Conservation (phyloP, 2,797 vertebrate species). For the Enteromius anoplus region DNA sequence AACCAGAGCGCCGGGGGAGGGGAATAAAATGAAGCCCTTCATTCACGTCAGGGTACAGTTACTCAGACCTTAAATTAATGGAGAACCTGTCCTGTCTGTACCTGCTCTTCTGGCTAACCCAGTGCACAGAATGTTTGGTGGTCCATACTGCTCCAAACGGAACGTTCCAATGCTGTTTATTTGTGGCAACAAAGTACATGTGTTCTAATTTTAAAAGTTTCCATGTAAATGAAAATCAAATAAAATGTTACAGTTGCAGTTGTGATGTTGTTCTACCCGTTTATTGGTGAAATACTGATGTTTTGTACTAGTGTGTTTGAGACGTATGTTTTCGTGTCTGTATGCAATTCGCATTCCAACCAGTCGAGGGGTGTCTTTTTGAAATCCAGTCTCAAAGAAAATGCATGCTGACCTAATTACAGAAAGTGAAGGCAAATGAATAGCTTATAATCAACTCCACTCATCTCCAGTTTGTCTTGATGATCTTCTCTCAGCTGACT, state of each 20-base stretch:
- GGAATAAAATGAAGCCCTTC: constrained; percentile 33
- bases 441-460: constrained; percentile 54
- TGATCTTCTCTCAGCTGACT: constrained; percentile 43
- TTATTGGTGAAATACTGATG: constrained; percentile 13
- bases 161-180: constrained; percentile 37
- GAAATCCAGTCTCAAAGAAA: constrained; percentile 38
- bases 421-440: constrained; percentile 46
- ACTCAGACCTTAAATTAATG: constrained; percentile 23
- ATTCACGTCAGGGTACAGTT: constrained; percentile 23
- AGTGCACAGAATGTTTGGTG: constrained; percentile 47
- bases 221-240: constrained; percentile 53
- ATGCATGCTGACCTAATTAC: constrained; percentile 39
- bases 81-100: constrained; percentile 27
- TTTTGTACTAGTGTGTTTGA: constrained; percentile 41
- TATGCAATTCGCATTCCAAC: constrained; percentile 56
- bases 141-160: constrained; percentile 25
- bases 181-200: constrained; percentile 43
- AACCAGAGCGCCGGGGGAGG: constrained; percentile 21
- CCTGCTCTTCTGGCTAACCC: constrained; percentile 15
- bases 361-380: constrained; percentile 56
- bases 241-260: constrained; percentile 43
- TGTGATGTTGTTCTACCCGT: constrained; percentile 33
- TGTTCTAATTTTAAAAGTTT: constrained; percentile 39
- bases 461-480: constrained; percentile 38
- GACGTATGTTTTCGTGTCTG: constrained; percentile 4